Percentiles rank a stretch among this genome's conserved stretches.
phyloP scores from a whole-genome alignment of 2,888 invertebrate genomes.

The Augochlorella aurata region DNA sequence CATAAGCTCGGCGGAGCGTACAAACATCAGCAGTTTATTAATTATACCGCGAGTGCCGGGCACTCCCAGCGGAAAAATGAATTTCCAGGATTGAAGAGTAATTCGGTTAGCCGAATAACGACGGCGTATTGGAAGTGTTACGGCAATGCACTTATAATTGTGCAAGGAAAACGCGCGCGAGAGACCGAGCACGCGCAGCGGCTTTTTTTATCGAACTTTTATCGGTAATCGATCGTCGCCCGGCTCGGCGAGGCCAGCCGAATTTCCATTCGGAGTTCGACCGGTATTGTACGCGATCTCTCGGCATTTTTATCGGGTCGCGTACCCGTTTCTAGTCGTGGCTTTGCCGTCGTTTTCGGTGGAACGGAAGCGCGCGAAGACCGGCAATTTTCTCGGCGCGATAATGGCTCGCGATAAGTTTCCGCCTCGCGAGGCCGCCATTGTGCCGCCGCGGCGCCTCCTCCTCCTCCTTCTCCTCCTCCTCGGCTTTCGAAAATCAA shows the following conservation, averaged over 20 bases:
- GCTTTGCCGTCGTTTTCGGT: not conserved
- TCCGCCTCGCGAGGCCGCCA: not conserved
- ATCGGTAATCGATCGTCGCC: not conserved
- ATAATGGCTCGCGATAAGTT: conserved; percentile 19
- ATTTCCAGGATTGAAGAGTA: too few species aligned
- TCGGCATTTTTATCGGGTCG: conserved; percentile 1
- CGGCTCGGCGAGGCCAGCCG: not conserved
- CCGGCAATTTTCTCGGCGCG: conserved; percentile 6
- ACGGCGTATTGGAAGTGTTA: too few species aligned
- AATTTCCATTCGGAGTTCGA: not conserved
- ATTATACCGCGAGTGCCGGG: too few species aligned
- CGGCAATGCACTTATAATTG: too few species aligned
- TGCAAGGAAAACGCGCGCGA: too few species aligned
- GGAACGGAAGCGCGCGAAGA: conserved; percentile 8
- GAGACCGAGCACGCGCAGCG: too few species aligned
- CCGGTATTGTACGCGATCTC: not conserved
- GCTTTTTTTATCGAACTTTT: not conserved
- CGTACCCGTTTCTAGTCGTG: not conserved
- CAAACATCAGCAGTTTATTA: too few species aligned
- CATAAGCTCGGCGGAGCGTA: too few species aligned
- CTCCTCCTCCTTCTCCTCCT: too few species aligned
- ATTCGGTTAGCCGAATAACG: too few species aligned
- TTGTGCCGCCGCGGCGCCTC: not conserved
- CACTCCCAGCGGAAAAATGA: too few species aligned
- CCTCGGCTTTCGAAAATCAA: not conserved